Evolutionary conservation across 2,888 invertebrate species (phyloP).

Genomic region (Oscheius sp.): DNA sequence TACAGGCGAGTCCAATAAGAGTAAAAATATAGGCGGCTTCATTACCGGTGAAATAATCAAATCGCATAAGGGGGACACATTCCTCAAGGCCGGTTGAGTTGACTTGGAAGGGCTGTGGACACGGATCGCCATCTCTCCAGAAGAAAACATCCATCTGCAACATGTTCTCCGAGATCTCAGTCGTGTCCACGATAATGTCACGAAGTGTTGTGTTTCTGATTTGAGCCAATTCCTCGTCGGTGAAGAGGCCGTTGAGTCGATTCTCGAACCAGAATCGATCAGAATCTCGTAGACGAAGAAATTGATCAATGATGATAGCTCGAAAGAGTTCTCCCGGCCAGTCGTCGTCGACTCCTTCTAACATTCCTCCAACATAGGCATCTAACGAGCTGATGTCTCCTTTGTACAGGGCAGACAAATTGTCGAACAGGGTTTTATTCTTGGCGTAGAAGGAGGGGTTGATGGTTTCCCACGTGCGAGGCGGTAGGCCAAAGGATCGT

Average conservation of each 20-base stretch:
- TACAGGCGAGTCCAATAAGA: constrained; percentile 89
- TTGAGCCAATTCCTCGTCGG: constrained; percentile 84
- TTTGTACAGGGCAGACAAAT: constrained; percentile 82
- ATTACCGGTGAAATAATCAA: constrained; percentile 88
- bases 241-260: constrained; percentile 80
- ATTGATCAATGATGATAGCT: constrained; percentile 91
- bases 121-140: constrained; percentile 81
- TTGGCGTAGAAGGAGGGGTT: constrained; percentile 84
- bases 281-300: constrained; percentile 88
- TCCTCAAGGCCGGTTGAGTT: constrained; percentile 81
- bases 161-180: constrained; percentile 82
- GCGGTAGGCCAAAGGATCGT: constrained; percentile 60
- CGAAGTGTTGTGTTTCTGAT: constrained; percentile 85
- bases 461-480: constrained; percentile 83
- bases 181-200: constrained; percentile 91
- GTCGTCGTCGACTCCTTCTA: constrained; percentile 52
- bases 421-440: constrained; percentile 69
- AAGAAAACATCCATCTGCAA: constrained; percentile 82
- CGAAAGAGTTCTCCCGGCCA: constrained; percentile 86
- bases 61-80: constrained; percentile 88
- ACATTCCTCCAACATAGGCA: constrained; percentile 88
- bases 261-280: constrained; percentile 78
- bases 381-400: constrained; percentile 86
- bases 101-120: constrained; percentile 90
- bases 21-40: constrained; percentile 96